Percentiles rank a stretch among this genome's conserved stretches.
Conservation (phyloP, 1,140 invertebrate species). For the Apis laboriosa region DNA sequence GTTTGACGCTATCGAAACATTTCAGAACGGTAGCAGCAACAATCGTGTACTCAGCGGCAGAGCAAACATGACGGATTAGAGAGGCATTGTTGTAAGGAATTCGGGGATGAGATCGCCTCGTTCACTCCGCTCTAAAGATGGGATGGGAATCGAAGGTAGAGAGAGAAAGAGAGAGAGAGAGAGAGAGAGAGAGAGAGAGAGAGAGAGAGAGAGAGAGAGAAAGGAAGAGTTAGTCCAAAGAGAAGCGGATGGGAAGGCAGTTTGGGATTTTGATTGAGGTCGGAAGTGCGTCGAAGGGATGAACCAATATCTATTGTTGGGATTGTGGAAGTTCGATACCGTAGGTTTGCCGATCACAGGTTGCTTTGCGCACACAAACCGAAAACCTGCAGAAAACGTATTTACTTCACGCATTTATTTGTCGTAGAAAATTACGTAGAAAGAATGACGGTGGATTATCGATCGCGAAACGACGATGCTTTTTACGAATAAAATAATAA, state of each 20-base stretch:
- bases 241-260: constrained; percentile 50
- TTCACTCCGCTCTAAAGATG: neutral
- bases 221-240: constrained; percentile 9
- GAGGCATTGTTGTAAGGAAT: constrained; percentile 56
- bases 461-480: constrained; percentile 17
- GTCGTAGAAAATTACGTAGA: constrained; percentile 30
- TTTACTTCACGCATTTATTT: constrained; percentile 34
- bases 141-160: neutral
- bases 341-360: constrained; percentile 34
- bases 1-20: constrained; percentile 45
- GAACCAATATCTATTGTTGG: constrained; percentile 57
- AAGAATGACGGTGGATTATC: constrained; percentile 5
- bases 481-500: constrained; percentile 29
- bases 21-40: constrained; percentile 35
- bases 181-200: neutral
- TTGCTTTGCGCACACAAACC: constrained; percentile 29
- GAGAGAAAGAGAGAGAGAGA: neutral
- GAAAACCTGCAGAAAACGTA: neutral
- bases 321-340: constrained; percentile 16
- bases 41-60: constrained; percentile 35
- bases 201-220: neutral
- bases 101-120: constrained; percentile 36
- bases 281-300: constrained; percentile 51
- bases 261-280: constrained; percentile 55
- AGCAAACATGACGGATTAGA: constrained; percentile 50